phyloP scores from a whole-genome alignment of 2,113 vertebrate genomes.

The Chaetops frenatus region DNA sequence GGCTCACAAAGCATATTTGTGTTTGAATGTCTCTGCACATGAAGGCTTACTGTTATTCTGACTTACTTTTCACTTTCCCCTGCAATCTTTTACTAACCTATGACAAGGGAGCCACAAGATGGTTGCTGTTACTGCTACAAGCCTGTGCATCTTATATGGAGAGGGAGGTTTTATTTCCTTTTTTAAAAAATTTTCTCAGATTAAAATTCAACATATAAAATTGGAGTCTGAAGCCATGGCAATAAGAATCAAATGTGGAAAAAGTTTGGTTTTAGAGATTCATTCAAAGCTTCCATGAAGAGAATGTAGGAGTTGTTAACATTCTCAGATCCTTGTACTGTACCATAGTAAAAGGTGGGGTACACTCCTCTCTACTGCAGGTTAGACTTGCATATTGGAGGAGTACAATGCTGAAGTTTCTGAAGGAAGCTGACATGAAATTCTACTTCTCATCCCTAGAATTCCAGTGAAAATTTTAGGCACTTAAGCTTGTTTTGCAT shows the following conservation, averaged over 20 bases:
- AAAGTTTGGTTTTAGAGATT: background rate
- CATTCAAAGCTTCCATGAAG: background rate
- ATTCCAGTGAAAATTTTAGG: background rate
- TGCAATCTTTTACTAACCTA: background rate
- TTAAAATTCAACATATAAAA: background rate
- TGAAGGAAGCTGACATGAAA: background rate
- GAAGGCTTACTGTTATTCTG: background rate
- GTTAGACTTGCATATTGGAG: background rate
- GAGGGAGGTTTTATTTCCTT: fast-evolving
- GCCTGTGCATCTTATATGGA: background rate
- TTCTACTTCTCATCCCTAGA: background rate
- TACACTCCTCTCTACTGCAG: background rate
- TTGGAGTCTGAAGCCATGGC: background rate
- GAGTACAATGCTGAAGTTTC: background rate
- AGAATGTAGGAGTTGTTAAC: background rate
- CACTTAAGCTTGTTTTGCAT: background rate
- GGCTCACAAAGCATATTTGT: background rate
- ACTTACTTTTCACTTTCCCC: background rate
- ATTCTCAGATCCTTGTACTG: background rate
- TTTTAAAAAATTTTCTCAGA: background rate
- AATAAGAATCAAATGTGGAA: background rate
- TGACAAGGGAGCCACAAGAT: background rate
- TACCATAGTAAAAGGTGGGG: background rate
- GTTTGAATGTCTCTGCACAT: background rate
- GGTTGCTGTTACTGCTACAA: background rate